phyloP scores from a whole-genome alignment of 2,113 vertebrate species.

The Rhagologus leucostigma region DNA sequence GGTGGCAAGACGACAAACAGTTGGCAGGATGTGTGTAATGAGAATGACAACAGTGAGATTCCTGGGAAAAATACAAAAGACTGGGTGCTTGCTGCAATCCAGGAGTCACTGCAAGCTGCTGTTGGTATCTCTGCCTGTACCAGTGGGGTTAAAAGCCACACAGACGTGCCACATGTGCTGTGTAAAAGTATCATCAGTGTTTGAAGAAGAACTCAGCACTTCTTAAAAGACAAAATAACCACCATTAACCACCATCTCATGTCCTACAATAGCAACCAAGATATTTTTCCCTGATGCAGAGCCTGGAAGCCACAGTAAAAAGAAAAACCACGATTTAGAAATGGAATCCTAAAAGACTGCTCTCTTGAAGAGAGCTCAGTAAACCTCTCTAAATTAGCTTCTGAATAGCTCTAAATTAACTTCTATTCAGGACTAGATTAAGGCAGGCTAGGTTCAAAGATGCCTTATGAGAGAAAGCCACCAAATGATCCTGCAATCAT shows the following conservation, averaged over 20 bases:
- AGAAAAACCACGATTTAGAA: background rate
- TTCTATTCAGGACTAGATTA: conserved; percentile 50
- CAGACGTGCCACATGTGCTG: background rate
- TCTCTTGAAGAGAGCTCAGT: conserved; percentile 27
- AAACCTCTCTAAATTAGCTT: conserved; percentile 41
- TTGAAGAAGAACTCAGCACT: background rate
- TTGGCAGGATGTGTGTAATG: rapidly evolving
- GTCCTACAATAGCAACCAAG: background rate
- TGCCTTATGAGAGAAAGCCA: background rate
- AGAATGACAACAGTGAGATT: background rate
- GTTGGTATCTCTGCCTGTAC: background rate
- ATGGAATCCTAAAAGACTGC: conserved; percentile 11
- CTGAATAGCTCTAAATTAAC: conserved; percentile 61
- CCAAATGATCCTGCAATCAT: conserved; percentile 61
- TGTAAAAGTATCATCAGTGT: background rate
- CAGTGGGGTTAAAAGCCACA: background rate
- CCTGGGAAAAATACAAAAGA: background rate
- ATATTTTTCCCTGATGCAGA: background rate
- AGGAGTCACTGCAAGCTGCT: background rate
- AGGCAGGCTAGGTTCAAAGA: conserved; percentile 40
- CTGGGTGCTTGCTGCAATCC: background rate
- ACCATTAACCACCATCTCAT: background rate
- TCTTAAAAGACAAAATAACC: background rate
- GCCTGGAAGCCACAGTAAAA: background rate
- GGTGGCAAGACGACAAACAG: background rate